Base-by-base conservation (phyloP, 2,888 invertebrate genomes). In the Chrysolina oricalcia region DNA sequence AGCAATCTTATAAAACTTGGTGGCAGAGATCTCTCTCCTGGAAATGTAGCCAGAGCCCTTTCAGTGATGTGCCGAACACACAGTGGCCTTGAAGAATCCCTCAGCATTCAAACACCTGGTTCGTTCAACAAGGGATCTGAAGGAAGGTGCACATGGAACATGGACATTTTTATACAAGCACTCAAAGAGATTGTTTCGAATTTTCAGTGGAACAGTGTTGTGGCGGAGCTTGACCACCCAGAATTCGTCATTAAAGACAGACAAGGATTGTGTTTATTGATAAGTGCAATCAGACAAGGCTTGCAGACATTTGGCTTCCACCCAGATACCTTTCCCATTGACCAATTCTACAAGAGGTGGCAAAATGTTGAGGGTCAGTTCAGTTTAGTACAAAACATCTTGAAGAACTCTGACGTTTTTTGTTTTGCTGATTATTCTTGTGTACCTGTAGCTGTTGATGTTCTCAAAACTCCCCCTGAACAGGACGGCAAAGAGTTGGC, bases 391-490 rank as follows among this genome's bases (percentile, higher is more conserved):
- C 93, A 94, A 77, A 94, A 95, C 81, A 95, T 98, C 80, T 89
- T 99, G 35, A 97, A 97, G 87, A 93, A 96, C 89, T 93, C 97
- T 0, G 99, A 99, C 87, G 92, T 99, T 80, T 98, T 99, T 89
- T 96, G 96, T 86, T 96, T 99, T 87, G 95, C 96, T 41, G 98
- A 98, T 87, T 95, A 96, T 88, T 95, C 96, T 0, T 97, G 95
- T 87, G 95, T 95, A 83, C 93, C 95, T 2, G 96, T 98, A 1
- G 92, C 94, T 1, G 94, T 96, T 62, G 97, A 98, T 84, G 92
- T 96, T 79, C 89, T 99, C 50, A 99, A 99, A 90, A 95, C 97
- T 13, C 95, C 96, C 8, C 98, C 98, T 0, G 99, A 99, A 90
- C 94, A 95, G 27, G 97, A 98, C 83, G 97, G 97, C 87, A 96